Evolutionary conservation across 2,888 invertebrate genomes (phyloP).

Genomic region (Epinotia ramella): DNA sequence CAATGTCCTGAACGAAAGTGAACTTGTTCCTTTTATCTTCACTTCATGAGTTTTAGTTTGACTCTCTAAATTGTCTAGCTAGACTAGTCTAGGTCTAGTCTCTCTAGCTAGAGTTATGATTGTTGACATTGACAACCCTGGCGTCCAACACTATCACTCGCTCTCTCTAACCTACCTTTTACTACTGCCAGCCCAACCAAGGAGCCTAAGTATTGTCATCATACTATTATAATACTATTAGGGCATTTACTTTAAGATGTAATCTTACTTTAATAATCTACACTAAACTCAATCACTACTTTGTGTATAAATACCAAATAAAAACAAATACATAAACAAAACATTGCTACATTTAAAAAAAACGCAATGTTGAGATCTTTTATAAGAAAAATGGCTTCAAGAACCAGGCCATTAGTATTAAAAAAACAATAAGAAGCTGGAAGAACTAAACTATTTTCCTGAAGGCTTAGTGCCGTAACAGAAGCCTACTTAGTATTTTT

Average conservation of each 20-base stretch:
- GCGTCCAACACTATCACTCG: conserved; percentile 6
- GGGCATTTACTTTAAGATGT: conserved; percentile 20
- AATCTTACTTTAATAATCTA: conserved; percentile 35
- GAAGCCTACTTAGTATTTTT: background rate
- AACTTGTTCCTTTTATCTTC: background rate
- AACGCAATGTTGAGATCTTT: conserved; percentile 40
- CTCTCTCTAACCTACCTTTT: conserved; percentile 5
- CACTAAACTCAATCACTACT: conserved; percentile 40
- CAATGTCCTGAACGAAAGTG: background rate
- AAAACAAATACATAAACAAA: conserved; percentile 33
- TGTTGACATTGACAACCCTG: conserved; percentile 20
- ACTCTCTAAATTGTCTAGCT: background rate
- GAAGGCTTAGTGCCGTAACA: background rate
- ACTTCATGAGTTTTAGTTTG: background rate
- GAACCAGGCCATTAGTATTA: background rate
- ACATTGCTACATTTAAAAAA: conserved; percentile 21
- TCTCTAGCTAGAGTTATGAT: background rate
- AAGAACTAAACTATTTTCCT: conserved; percentile 2
- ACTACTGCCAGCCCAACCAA: conserved; percentile 18
- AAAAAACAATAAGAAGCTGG: background rate
- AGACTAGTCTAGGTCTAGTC: too few relatives aligned
- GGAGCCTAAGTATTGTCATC: conserved; percentile 42
- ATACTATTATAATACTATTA: conserved; percentile 44
- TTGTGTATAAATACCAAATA: conserved; percentile 40
- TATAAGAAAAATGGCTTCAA: conserved; percentile 1